Base-by-base conservation (phyloP, 2,888 invertebrate species). In the Melanophora roralis region DNA sequence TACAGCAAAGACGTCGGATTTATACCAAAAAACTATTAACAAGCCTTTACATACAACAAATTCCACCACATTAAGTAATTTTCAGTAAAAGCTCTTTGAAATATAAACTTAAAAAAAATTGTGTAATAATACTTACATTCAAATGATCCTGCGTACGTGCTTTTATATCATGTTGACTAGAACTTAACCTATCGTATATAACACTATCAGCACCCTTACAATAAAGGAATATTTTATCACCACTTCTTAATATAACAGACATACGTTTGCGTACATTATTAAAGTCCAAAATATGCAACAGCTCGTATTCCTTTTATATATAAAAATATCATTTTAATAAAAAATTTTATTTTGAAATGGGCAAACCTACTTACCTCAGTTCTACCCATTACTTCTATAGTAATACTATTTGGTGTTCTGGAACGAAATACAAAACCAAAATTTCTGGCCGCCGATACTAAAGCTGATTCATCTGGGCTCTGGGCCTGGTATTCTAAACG, bases 161-260 rank as follows among this genome's bases (percentile, higher is more conserved):
- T 91, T 94, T 96, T 9, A 97, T 91, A 79, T 95, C 95, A 67
- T 93, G 92, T 91, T 94, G 95, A 84, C 93, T 94, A 83, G 91
- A 90, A 91, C 94, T 94, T 88, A 98, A 92, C 89, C 98, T 93
- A 91, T 98, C 98, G 91, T 98, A 98, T 88, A 99, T 96, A 85
- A 98, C 97, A 91, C 97, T 98, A 91, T 99, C 99, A 81, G 99
- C 99, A 84, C 98, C 98, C 92, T 99, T 99, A 90, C 98, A 98
- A 90, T 96, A 98, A 87, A 99, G 93, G 89, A 95, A 93, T 86
- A 97, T 93, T 89, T 94, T 93, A 83, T 95, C 95, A 89, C 95
- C 95, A 89, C 93, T 94, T 87, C 95, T 92, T 86, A 97, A 91
- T 89, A 97, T 96, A 86, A 99, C 99, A 84, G 99, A 99, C 99